Conservation (phyloP, 2,888 invertebrate species). For the Hemithea aestivaria region DNA sequence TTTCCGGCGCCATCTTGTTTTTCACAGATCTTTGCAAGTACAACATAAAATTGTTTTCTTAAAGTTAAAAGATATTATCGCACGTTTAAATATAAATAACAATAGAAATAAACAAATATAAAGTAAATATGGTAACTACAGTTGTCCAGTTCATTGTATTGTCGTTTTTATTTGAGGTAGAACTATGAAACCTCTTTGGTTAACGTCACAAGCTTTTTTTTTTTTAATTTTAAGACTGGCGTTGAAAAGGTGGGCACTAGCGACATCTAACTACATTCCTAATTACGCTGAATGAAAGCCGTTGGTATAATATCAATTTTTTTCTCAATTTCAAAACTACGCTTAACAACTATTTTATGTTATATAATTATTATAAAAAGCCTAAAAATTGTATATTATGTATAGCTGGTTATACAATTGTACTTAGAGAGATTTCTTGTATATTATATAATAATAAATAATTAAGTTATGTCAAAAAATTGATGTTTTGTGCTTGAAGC, state of each 20-base stretch:
- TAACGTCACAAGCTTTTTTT: conserved; percentile 24
- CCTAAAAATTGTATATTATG: conserved; percentile 54
- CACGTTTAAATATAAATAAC: too few species aligned
- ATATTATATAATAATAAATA: conserved; percentile 44
- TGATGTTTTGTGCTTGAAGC: conserved; percentile 39
- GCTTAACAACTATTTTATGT: conserved; percentile 45
- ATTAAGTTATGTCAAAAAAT: conserved; percentile 44
- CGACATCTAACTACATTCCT: conserved; percentile 65
- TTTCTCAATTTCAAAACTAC: conserved; percentile 42
- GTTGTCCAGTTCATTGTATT: conserved; percentile 15
- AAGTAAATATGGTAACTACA: conserved; percentile 25
- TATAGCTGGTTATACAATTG: conserved; percentile 49
- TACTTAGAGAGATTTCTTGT: conserved; percentile 42
- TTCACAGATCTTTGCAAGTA: too few species aligned
- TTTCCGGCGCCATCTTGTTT: neutral
- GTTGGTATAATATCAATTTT: conserved; percentile 34
- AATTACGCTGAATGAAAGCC: conserved; percentile 40
- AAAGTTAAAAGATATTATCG: too few species aligned
- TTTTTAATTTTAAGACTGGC: conserved; percentile 37
- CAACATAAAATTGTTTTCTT: too few species aligned
- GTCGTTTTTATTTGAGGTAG: conserved; percentile 27
- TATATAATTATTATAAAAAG: conserved; percentile 55
- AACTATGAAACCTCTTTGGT: conserved; percentile 25
- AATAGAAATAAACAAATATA: conserved; percentile 12
- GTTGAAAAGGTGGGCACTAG: conserved; percentile 61